Evolutionary conservation across 2,888 invertebrate genomes (phyloP), one percentile per base, ranked within the genome.

Genomic region (Agriopis leucophaearia): DNA sequence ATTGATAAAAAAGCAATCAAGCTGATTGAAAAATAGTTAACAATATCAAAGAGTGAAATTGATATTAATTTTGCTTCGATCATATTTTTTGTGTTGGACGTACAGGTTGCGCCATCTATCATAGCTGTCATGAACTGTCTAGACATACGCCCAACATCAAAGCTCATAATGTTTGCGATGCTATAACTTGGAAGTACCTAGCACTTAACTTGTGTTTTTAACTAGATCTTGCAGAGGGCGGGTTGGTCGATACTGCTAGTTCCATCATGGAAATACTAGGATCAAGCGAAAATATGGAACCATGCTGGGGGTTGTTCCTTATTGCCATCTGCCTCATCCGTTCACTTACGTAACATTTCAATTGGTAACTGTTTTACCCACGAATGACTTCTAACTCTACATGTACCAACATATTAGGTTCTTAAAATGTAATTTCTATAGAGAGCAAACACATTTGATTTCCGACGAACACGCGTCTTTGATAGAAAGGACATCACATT

Each of bases 31-130:
- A 27, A 52, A 35, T 38, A n/a, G 10, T 15, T 38, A 38, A 36
- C 15, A 36, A 15, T 8, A 35, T 15, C 15, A 15, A 35, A 10
- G 27, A 27, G 27, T 5, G 5, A 27, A 5, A 5, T 27, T 27
- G 27, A 5, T 27, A 27, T 2, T 27, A 27, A 27, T 27, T 27
- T 27, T 52, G n/a, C 36, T 10, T 52, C 10, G 0, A 36, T 9
- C 0, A n/a, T 50, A 10, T 6, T 35, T 6, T 35, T 52, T 15
- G 5, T 38, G 5, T 5, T n/a, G 10, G 15, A 38, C 12, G 12
- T 54, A 13, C 42, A 42, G 13, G 40, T 27, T 48, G 64, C 81
- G 84, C 81, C 84, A 84, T 82, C 84, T 84, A 73, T 74, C 56
- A 44, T 59, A 70, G 12, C 8, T 15, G n/a, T n/a, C 27, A 13